Conservation (phyloP, 2,113 vertebrate species). For the Hippotragus niger region DNA sequence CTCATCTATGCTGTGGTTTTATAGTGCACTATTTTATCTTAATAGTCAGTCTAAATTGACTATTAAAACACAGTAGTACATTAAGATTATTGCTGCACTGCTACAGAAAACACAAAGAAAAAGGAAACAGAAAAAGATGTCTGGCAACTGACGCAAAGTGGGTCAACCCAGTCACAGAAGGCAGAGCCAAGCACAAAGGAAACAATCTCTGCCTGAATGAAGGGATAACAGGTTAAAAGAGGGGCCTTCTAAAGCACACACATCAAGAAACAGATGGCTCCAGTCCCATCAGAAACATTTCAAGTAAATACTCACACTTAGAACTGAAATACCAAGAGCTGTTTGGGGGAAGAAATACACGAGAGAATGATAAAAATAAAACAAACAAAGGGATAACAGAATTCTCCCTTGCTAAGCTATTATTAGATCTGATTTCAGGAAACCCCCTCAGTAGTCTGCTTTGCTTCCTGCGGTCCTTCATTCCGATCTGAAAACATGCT, state of each 20-base stretch:
- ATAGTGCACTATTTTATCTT: conserved; percentile 33
- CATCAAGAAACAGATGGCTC: neutral
- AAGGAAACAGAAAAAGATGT: neutral
- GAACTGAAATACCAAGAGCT: neutral
- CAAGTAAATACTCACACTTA: neutral
- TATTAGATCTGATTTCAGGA: neutral
- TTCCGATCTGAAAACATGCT: neutral
- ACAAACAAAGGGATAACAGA: neutral
- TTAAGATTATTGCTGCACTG: conserved; percentile 31
- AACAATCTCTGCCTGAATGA: neutral
- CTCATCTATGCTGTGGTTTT: conserved; percentile 33
- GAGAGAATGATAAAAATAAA: neutral
- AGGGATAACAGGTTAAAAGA: neutral
- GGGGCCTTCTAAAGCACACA: neutral
- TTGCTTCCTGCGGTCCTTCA: neutral
- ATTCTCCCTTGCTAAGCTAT: neutral
- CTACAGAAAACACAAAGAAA: neutral
- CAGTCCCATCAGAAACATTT: neutral
- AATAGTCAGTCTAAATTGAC: conserved; percentile 50
- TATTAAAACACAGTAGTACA: conserved; percentile 58
- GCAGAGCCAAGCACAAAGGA: neutral
- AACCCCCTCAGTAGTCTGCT: neutral
- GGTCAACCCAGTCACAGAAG: neutral
- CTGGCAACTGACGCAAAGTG: neutral
- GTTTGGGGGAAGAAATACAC: neutral